Evolutionary conservation across 2,113 vertebrate species (phyloP).

Genomic region (Halichoerus grypus): DNA sequence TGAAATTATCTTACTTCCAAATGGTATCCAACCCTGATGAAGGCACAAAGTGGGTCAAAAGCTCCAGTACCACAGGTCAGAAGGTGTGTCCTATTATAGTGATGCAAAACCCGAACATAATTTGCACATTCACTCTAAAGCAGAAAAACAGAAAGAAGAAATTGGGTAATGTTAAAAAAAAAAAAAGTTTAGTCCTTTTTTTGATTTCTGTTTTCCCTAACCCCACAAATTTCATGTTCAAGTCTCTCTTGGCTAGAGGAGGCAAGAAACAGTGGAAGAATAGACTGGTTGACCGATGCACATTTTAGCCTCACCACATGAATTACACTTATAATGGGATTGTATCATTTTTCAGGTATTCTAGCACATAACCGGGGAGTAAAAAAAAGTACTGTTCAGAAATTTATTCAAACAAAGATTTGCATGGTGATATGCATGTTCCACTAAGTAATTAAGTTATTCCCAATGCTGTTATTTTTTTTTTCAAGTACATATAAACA

Average conservation of each 20-base stretch:
- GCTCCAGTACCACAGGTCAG: slow-evolving; percentile 96
- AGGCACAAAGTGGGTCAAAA: slow-evolving; percentile 93
- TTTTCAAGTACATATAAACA: slow-evolving; percentile 42
- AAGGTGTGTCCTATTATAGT: slow-evolving; percentile 95
- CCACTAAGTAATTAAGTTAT: slow-evolving; percentile 11
- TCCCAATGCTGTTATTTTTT: not conserved
- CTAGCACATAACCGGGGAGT: not conserved
- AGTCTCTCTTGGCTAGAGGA: not conserved
- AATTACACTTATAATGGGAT: not conserved
- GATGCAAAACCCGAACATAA: slow-evolving; percentile 95
- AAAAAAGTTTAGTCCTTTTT: not conserved
- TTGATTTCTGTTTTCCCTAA: not conserved
- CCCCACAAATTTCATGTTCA: not conserved
- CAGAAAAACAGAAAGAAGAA: not conserved
- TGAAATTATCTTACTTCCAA: slow-evolving; percentile 87
- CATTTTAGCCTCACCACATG: fast-evolving
- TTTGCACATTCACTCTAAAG: slow-evolving; percentile 96
- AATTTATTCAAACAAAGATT: not conserved
- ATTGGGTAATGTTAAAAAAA: not conserved
- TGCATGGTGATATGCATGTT: not conserved
- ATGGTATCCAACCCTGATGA: slow-evolving; percentile 91
- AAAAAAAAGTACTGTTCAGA: not conserved
- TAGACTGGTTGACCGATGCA: fast-evolving
- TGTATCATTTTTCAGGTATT: not conserved
- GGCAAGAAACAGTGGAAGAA: not conserved